Evolutionary conservation across 2,797 vertebrate genomes (phyloP).

Genomic region (Takifugu rubripes): DNA sequence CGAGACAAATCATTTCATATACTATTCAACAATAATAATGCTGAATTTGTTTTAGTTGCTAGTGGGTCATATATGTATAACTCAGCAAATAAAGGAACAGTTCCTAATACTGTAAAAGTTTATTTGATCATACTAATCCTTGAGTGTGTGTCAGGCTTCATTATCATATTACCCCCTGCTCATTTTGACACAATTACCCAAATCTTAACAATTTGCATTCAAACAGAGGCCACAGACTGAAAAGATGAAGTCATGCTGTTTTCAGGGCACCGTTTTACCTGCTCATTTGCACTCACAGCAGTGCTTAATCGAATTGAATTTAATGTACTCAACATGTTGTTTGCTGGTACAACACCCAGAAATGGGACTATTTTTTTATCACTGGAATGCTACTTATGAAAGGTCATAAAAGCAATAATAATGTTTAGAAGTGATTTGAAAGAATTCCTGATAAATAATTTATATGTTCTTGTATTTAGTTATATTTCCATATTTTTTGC

Average conservation of each 20-base stretch:
- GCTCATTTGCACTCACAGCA: conserved; percentile 36
- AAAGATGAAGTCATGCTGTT: conserved; percentile 40
- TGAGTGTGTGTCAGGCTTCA: not conserved
- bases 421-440: too few relatives aligned
- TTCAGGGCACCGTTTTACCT: conserved; percentile 20
- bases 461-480: too few relatives aligned
- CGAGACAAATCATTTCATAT: not conserved
- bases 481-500: too few relatives aligned
- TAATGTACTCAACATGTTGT: not conserved
- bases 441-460: too few relatives aligned
- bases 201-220: conserved; percentile 58
- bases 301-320: conserved; percentile 13
- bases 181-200: conserved; percentile 51
- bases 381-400: conserved; percentile 17
- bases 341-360: not conserved
- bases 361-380: not conserved
- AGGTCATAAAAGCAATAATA: too few relatives aligned
- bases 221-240: conserved; percentile 30
- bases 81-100: too few relatives aligned
- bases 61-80: too few relatives aligned
- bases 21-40: not conserved
- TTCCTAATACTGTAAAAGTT: too few relatives aligned
- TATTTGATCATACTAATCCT: too few relatives aligned
- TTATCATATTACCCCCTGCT: not conserved
- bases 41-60: too few relatives aligned